phyloP scores from a whole-genome alignment of 2,797 vertebrate species.

The Vespertilio murinus region DNA sequence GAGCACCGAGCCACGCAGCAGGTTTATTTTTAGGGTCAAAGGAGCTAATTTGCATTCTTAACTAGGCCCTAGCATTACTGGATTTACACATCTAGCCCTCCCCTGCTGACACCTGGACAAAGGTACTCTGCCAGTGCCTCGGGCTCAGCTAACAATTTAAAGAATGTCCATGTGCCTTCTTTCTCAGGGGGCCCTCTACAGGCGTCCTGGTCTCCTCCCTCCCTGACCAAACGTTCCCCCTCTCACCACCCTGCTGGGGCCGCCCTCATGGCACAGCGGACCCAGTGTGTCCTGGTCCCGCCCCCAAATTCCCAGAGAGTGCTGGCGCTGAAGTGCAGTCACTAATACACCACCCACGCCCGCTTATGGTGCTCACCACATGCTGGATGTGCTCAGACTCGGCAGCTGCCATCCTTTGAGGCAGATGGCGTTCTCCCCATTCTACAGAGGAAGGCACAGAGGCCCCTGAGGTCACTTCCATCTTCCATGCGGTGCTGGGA shows the following conservation, averaged over 20 bases:
- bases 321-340: accelerated
- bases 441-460: not conserved
- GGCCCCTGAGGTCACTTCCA: not conserved
- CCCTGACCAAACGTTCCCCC: not conserved
- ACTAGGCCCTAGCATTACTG: too few relatives aligned
- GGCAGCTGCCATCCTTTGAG: not conserved
- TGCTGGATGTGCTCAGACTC: not conserved
- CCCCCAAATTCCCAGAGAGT: not conserved
- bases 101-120: too few relatives aligned
- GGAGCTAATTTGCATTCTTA: too few relatives aligned
- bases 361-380: accelerated
- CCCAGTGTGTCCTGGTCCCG: not conserved
- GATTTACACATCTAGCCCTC: too few relatives aligned
- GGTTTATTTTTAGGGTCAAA: too few relatives aligned
- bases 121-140: too few relatives aligned
- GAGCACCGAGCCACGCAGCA: too few relatives aligned
- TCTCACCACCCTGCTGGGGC: not conserved
- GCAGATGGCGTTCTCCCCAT: not conserved
- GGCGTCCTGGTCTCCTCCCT: not conserved
- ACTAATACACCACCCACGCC: too few relatives aligned
- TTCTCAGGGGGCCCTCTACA: too few relatives aligned
- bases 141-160: too few relatives aligned
- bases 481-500: accelerated
- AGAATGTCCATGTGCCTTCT: too few relatives aligned
- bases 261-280: not conserved